These are phyloP conservation scores for Horisme vitalbata DNA, from an alignment of 2,888 invertebrate genomes.

Conservation along the genomic window DNA sequence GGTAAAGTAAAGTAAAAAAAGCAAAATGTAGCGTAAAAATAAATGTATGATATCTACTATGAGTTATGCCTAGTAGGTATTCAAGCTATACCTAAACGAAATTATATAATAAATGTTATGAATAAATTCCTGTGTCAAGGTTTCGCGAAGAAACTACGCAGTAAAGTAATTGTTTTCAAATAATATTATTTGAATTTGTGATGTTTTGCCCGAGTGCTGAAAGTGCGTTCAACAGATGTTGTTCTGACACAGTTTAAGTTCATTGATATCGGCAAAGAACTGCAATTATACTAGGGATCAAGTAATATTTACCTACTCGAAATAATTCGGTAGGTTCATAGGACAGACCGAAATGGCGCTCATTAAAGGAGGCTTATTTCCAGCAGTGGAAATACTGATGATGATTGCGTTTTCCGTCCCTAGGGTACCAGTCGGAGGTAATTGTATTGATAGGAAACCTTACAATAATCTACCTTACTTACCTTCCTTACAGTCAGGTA, in stretches of 20 bases:
- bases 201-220: conserved; percentile 5
- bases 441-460: no score
- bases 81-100: no score
- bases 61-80: no score
- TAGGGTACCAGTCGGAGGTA: no score
- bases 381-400: no score
- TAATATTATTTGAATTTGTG: not conserved
- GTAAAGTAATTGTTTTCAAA: not conserved
- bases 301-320: not conserved
- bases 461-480: no score
- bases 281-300: not conserved
- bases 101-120: not conserved
- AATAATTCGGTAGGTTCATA: not conserved
- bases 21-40: no score
- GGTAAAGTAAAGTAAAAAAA: no score
- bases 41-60: no score
- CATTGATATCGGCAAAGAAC: conserved; percentile 2
- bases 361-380: no score
- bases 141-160: conserved; percentile 7
- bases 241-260: conserved; percentile 12
- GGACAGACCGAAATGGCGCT: not conserved
- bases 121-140: conserved; percentile 8
- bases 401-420: no score
- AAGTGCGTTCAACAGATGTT: conserved; percentile 6
- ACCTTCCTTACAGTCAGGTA: no score